These are phyloP conservation scores for Labia minor DNA, from an alignment of 2,888 invertebrate genomes.

Conservation along the genomic window DNA sequence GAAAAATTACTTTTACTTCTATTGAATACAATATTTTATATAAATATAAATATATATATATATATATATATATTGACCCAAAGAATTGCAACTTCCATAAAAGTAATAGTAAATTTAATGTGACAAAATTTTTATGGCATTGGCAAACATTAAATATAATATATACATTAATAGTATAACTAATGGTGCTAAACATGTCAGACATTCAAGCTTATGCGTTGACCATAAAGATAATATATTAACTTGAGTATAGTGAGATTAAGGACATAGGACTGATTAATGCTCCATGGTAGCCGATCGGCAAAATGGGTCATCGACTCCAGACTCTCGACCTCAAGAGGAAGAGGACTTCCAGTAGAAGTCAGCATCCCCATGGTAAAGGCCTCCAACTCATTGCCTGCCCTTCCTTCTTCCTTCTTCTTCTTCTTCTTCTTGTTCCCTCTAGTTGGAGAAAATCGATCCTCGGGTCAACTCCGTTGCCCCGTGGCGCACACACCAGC, in stretches of 20 bases:
- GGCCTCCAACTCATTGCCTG: background rate
- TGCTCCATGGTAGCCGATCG: background rate
- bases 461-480: constrained; percentile 13
- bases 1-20: background rate
- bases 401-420: background rate
- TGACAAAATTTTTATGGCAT: constrained; percentile 13
- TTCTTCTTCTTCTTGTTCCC: background rate
- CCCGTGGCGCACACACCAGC: background rate
- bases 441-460: background rate
- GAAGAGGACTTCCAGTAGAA: constrained; percentile 4
- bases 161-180: constrained; percentile 13
- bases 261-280: constrained; percentile 13
- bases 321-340: constrained; percentile 1
- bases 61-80: background rate
- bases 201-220: constrained; percentile 2
- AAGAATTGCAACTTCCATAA: constrained; percentile 2
- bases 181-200: constrained; percentile 6
- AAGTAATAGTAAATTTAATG: constrained; percentile 13
- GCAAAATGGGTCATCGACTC: constrained; percentile 13
- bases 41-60: too few species aligned
- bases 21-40: background rate
- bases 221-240: constrained; percentile 13
- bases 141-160: constrained; percentile 13
- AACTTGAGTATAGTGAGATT: constrained; percentile 8
- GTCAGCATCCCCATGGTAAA: background rate